These are phyloP conservation scores for Colaptes auratus DNA, from an alignment of 2,113 vertebrate genomes.

Conservation along the genomic window DNA sequence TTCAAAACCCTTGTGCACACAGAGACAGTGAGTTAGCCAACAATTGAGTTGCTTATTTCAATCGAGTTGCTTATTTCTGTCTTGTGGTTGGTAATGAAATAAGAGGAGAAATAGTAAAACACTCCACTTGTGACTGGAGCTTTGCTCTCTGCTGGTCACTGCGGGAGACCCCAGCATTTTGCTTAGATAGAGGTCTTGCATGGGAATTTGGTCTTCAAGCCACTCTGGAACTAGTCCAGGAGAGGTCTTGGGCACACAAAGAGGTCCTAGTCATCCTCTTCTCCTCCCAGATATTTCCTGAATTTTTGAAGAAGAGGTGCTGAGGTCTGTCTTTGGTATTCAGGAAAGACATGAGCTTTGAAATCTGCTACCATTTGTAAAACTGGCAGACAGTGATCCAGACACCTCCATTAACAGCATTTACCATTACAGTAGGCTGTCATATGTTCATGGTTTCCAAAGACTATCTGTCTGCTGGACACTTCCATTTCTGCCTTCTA, in stretches of 20 bases:
- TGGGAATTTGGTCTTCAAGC: not conserved
- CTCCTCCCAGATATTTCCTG: not conserved
- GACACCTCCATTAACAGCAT: not conserved
- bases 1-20: not conserved
- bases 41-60: not conserved
- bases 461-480: not conserved
- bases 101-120: not conserved
- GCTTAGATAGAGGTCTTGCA: fast-evolving
- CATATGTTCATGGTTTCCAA: not conserved
- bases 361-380: not conserved
- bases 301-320: not conserved
- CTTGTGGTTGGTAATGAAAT: not conserved
- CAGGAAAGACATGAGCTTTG: not conserved
- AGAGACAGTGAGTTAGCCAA: fast-evolving
- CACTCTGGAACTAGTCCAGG: not conserved
- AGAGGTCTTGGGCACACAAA: not conserved
- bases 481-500: not conserved
- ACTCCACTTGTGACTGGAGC: not conserved
- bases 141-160: not conserved
- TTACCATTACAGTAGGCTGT: not conserved
- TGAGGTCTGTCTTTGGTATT: not conserved
- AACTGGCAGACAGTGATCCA: not conserved
- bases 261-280: not conserved
- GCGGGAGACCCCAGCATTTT: not conserved
- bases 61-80: not conserved